A percentile compares a stretch with the other conserved stretches of the same genome.
These are phyloP conservation scores for Lithophane socia DNA, from an alignment of 2,888 invertebrate genomes.

Conservation along the genomic window DNA sequence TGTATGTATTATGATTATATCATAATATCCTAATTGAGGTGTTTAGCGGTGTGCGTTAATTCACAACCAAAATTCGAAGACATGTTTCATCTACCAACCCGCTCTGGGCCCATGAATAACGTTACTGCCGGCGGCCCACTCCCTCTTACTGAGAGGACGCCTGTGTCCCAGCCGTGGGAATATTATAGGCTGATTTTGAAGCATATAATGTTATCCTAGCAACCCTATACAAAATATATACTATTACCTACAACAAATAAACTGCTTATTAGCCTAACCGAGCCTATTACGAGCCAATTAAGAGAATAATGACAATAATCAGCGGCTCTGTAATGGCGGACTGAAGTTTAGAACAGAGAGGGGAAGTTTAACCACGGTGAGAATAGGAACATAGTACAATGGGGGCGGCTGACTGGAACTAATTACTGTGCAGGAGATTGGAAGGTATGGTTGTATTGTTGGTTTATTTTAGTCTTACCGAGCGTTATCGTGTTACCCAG, in stretches of 20 bases:
- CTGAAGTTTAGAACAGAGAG: constrained; percentile 39
- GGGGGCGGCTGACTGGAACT: constrained; percentile 53
- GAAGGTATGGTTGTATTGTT: constrained; percentile 30
- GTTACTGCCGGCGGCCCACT: no score
- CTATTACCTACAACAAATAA: not conserved
- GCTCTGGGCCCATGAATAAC: no score
- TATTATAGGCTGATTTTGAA: no score
- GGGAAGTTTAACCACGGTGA: constrained; percentile 44
- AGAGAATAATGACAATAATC: constrained; percentile 50
- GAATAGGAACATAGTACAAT: constrained; percentile 46
- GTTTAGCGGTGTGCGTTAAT: no score
- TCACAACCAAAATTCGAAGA: no score
- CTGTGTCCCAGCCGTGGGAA: no score
- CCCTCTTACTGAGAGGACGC: no score
- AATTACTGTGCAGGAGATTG: constrained; percentile 33
- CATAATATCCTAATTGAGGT: no score
- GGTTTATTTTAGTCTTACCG: constrained; percentile 13
- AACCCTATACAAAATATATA: not conserved
- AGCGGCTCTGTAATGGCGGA: constrained; percentile 25
- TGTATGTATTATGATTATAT: no score
- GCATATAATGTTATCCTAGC: not conserved
- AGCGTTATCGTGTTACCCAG: no score
- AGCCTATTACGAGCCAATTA: constrained; percentile 47
- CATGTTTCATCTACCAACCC: no score
- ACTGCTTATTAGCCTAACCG: not conserved